Percentiles rank a stretch among this genome's conserved stretches.
These are phyloP conservation scores for Gallinago jamesoni DNA, from an alignment of 2,113 vertebrate genomes.

Conservation along the genomic window DNA sequence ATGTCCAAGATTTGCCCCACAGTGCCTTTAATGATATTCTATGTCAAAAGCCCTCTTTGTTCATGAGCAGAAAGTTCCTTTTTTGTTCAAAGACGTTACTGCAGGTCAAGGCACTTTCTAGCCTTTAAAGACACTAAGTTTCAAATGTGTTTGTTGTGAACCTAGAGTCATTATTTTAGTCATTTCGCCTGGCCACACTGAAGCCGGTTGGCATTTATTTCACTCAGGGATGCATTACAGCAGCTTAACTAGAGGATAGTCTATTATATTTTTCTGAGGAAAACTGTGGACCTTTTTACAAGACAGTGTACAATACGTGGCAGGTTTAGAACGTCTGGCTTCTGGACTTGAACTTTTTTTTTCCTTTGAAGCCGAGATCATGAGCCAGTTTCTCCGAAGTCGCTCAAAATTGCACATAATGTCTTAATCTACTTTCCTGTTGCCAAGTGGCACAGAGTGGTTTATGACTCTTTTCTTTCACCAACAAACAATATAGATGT, in stretches of 20 bases:
- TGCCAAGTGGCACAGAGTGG: background rate
- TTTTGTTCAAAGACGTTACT: slow-evolving; percentile 16
- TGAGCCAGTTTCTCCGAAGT: background rate
- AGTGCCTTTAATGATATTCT: background rate
- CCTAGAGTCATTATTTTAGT: background rate
- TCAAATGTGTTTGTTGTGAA: background rate
- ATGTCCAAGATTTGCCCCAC: background rate
- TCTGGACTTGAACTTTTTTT: background rate
- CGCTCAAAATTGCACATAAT: background rate
- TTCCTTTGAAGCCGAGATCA: background rate
- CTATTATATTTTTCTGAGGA: background rate
- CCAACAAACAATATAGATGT: background rate
- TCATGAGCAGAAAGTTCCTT: background rate
- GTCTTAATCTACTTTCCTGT: background rate
- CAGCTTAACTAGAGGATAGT: background rate
- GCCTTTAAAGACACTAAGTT: background rate
- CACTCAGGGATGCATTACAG: background rate
- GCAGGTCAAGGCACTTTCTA: slow-evolving; percentile 15
- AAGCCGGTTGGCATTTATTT: background rate
- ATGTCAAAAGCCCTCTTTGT: slow-evolving; percentile 23
- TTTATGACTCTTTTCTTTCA: background rate
- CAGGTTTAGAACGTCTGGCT: background rate
- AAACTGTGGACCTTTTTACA: background rate
- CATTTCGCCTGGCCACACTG: background rate
- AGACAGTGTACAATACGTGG: background rate